Conservation (phyloP, 2,797 vertebrate genomes). For the Halcyon smyrnensis region DNA sequence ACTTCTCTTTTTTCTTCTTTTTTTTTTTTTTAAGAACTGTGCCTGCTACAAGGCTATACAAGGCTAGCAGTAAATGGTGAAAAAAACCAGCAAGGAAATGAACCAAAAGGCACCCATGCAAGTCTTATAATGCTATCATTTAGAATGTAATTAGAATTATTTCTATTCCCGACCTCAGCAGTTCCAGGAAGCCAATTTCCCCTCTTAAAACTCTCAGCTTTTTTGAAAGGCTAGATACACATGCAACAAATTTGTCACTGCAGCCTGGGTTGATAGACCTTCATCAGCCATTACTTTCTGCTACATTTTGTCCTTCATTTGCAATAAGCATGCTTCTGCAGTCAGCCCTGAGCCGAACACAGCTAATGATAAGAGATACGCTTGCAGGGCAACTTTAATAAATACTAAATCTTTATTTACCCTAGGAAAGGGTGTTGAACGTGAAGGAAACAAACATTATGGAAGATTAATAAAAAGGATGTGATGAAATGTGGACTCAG, state of each 20-base stretch:
- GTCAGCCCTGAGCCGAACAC: not conserved
- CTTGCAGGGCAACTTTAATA: not conserved
- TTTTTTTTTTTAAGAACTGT: not conserved
- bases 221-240: not conserved
- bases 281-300: not conserved
- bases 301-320: not conserved
- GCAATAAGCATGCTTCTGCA: not conserved
- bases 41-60: not conserved
- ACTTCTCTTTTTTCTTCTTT: not conserved
- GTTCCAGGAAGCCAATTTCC: not conserved
- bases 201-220: not conserved
- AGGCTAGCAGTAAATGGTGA: not conserved
- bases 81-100: not conserved
- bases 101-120: not conserved
- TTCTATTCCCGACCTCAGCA: conserved; percentile 17
- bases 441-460: not conserved
- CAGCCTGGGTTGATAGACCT: not conserved
- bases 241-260: not conserved
- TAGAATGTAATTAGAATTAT: conserved; percentile 9
- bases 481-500: not conserved
- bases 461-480: not conserved
- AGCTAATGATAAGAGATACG: not conserved
- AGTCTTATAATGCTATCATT: not conserved
- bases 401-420: not conserved
- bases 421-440: not conserved